phyloP scores from a whole-genome alignment of 2,888 invertebrate genomes.

The Macrophya alboannulata region DNA sequence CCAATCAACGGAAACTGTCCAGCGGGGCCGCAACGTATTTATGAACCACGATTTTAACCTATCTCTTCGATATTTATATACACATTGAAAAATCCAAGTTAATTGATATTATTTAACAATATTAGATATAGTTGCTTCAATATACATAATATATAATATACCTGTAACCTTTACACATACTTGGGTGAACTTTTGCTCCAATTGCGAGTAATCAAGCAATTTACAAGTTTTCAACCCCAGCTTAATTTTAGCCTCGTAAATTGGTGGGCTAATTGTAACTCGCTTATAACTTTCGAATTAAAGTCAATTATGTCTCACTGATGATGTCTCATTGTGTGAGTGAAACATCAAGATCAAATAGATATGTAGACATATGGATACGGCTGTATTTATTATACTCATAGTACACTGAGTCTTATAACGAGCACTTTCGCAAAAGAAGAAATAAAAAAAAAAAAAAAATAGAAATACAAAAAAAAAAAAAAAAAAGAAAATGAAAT shows the following conservation, averaged over 20 bases:
- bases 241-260: slow-evolving; percentile 21
- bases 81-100: not conserved
- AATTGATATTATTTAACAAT: not conserved
- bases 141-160: too few species aligned
- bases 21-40: slow-evolving; percentile 7
- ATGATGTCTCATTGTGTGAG: not conserved
- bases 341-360: not conserved
- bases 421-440: not conserved
- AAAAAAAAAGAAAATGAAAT: not conserved
- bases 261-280: slow-evolving; percentile 29
- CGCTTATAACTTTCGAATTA: slow-evolving; percentile 11
- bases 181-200: slow-evolving; percentile 21
- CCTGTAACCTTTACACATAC: too few species aligned
- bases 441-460: not conserved
- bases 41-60: not conserved
- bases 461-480: too few species aligned
- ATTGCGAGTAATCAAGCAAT: slow-evolving; percentile 20
- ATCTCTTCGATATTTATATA: not conserved
- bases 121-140: not conserved
- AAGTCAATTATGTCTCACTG: slow-evolving; percentile 26
- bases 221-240: slow-evolving; percentile 8
- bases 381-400: not conserved
- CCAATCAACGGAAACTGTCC: slow-evolving; percentile 10
- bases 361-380: not conserved
- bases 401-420: not conserved